A percentile compares a stretch with the other conserved stretches of the same genome.
phyloP scores from a whole-genome alignment of 2,113 vertebrate genomes.

The Toxostoma redivivum region DNA sequence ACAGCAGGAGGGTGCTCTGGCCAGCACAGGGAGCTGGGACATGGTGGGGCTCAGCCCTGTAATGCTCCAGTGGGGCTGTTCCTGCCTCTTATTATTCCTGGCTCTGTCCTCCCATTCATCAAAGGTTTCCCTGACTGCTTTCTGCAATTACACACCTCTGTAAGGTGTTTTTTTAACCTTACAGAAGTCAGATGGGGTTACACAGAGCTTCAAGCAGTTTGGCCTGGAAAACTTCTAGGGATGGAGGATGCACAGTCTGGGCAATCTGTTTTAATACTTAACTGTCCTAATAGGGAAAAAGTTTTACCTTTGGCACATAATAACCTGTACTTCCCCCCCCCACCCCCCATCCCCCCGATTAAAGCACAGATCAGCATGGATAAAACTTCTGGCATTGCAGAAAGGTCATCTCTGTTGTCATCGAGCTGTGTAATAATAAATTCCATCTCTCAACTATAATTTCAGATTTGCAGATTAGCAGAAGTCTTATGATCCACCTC shows the following conservation, averaged over 20 bases:
- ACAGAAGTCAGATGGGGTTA: not conserved
- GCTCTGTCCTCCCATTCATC: not conserved
- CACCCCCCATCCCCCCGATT: not conserved
- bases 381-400: slow-evolving; percentile 21
- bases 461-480: slow-evolving; percentile 54
- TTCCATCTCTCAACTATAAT: not conserved
- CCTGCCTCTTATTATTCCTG: not conserved
- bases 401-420: slow-evolving; percentile 42
- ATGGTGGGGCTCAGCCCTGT: not conserved
- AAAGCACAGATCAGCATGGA: not conserved
- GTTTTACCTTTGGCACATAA: not conserved
- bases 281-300: not conserved
- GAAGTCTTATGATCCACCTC: slow-evolving; percentile 14
- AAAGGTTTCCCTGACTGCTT: not conserved
- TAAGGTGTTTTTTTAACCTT: not conserved
- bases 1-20: not conserved
- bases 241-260: not conserved
- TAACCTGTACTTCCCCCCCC: not conserved
- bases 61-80: not conserved
- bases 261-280: not conserved
- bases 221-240: not conserved
- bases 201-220: not conserved
- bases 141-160: not conserved
- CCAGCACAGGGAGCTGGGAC: not conserved
- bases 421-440: not conserved